These are phyloP conservation scores for Terebella lapidaria DNA, from an alignment of 2,888 invertebrate genomes.

Conservation along the genomic window DNA sequence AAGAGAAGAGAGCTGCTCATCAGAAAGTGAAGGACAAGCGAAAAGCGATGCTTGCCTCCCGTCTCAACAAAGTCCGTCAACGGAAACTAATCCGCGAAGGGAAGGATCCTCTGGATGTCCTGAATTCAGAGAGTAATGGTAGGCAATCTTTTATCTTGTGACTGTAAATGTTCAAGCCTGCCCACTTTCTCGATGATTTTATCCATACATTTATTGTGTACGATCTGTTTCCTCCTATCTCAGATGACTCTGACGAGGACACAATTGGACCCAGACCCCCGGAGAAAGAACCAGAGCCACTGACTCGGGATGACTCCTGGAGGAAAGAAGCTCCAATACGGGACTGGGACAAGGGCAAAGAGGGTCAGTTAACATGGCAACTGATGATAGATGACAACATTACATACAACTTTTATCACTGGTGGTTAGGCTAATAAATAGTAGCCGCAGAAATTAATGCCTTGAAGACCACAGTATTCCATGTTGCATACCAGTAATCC, in stretches of 20 bases:
- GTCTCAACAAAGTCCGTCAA: constrained; percentile 55
- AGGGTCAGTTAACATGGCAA: no score
- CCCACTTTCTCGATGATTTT: background rate
- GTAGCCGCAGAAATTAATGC: no score
- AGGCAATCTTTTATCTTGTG: no score
- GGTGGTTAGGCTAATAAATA: no score
- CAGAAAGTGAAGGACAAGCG: constrained; percentile 49
- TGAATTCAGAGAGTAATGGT: no score
- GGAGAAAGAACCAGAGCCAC: constrained; percentile 11
- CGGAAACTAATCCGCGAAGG: constrained; percentile 35
- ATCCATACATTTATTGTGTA: background rate
- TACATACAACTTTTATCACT: no score
- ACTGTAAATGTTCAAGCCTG: background rate
- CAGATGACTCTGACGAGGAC: no score
- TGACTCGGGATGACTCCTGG: constrained; percentile 18
- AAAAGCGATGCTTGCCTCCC: constrained; percentile 47
- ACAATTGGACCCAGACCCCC: no score
- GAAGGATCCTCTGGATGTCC: background rate
- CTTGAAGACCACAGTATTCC: no score
- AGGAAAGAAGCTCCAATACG: constrained; percentile 18
- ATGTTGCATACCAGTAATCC: no score
- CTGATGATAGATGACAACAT: no score
- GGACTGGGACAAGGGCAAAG: constrained; percentile 26
- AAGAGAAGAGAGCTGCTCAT: constrained; percentile 34
- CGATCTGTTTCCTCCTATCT: no score